Conservation (phyloP, 1,140 invertebrate species). For the Teleopsis dalmanni region DNA sequence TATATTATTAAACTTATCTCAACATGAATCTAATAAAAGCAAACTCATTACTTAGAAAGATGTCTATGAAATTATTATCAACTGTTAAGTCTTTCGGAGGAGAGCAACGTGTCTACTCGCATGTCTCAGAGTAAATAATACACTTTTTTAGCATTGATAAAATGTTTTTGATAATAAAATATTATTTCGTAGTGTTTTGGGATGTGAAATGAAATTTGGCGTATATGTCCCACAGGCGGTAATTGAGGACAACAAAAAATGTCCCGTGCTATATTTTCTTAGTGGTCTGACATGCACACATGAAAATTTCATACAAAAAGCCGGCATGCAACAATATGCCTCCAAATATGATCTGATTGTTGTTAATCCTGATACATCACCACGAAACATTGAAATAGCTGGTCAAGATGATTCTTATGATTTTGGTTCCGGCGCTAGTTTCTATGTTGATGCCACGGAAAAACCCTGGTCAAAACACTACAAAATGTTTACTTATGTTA, state of each 20-base stretch:
- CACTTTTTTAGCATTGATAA: too few relatives aligned
- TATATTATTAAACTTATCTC: too few relatives aligned
- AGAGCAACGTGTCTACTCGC: constrained; percentile 59
- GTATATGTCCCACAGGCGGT: constrained; percentile 77
- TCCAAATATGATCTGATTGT: constrained; percentile 63
- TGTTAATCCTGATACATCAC: constrained; percentile 91
- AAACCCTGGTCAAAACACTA: constrained; percentile 92
- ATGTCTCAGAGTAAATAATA: constrained; percentile 70
- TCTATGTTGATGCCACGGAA: constrained; percentile 88
- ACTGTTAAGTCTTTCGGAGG: constrained; percentile 29
- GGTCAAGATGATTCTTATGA: constrained; percentile 88
- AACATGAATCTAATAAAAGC: too few relatives aligned
- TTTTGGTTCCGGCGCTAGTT: constrained; percentile 92
- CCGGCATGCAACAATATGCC: constrained; percentile 82
- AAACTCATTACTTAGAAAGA: too few relatives aligned
- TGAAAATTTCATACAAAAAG: constrained; percentile 93
- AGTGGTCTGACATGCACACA: constrained; percentile 94
- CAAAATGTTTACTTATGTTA: constrained; percentile 95
- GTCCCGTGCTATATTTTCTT: constrained; percentile 87
- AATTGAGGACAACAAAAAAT: constrained; percentile 52
- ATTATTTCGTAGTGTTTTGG: too few relatives aligned
- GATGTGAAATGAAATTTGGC: constrained; percentile 90
- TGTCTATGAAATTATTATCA: constrained; percentile 29
- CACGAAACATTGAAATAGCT: constrained; percentile 77
- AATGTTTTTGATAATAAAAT: too few relatives aligned